phyloP scores from a whole-genome alignment of 2,888 invertebrate species.

The Micoletzkya japonica region DNA sequence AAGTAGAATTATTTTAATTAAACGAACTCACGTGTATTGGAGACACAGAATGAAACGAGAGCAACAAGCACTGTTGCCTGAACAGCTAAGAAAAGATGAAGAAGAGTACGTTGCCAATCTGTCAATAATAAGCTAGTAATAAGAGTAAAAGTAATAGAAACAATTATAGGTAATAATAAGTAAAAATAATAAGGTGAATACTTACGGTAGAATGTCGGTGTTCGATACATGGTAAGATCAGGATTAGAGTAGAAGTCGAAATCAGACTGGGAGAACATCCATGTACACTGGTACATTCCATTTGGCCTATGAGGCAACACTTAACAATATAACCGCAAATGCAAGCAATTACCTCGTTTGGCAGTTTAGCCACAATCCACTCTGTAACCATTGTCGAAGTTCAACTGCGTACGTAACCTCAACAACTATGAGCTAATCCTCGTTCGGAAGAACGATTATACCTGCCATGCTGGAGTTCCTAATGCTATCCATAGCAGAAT shows the following conservation, averaged over 20 bases:
- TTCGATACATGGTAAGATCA: constrained; percentile 53
- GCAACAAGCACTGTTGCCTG: constrained; percentile 54
- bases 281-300: constrained; percentile 63
- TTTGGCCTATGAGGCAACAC: constrained; percentile 42
- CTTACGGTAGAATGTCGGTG: constrained; percentile 60
- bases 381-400: constrained; percentile 59
- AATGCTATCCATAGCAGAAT: constrained; percentile 49
- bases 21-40: constrained; percentile 32
- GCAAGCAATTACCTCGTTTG: constrained; percentile 48
- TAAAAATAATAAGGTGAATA: not conserved
- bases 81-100: constrained; percentile 52
- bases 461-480: constrained; percentile 53
- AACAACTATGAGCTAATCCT: not conserved
- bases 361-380: constrained; percentile 60
- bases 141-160: not conserved
- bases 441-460: not conserved
- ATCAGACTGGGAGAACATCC: constrained; percentile 57
- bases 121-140: constrained; percentile 27
- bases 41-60: constrained; percentile 54
- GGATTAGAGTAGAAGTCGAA: constrained; percentile 57
- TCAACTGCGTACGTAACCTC: constrained; percentile 54
- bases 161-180: not conserved
- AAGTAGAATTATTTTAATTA: not conserved
- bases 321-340: not conserved
- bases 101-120: constrained; percentile 60